A percentile compares a stretch with the other conserved stretches of the same genome.
phyloP scores from a whole-genome alignment of 2,797 vertebrate genomes.

The Chelonia mydas region DNA sequence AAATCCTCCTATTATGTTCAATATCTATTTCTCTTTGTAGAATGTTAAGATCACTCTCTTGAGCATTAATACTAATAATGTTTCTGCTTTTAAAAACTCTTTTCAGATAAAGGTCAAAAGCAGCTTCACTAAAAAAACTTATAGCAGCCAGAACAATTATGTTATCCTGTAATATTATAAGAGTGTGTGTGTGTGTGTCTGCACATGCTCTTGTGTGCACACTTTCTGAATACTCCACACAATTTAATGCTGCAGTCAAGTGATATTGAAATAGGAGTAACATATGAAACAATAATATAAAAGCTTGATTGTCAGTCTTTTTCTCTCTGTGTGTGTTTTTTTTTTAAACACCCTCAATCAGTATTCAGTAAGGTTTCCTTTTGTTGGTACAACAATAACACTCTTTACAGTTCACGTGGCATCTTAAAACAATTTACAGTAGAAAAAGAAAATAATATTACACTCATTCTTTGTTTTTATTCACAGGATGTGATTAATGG shows the following conservation, averaged over 20 bases:
- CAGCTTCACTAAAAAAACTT: not conserved
- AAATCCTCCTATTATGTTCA: not conserved
- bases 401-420: not conserved
- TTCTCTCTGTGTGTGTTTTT: not conserved
- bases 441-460: not conserved
- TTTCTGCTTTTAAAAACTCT: not conserved
- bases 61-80: not conserved
- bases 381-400: not conserved
- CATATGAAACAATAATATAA: not conserved
- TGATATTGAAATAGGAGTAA: not conserved
- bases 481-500: not conserved
- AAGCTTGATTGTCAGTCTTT: not conserved
- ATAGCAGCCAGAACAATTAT: not conserved
- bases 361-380: not conserved
- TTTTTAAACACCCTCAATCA: not conserved
- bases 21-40: not conserved
- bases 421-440: not conserved
- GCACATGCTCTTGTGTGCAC: no score
- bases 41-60: not conserved
- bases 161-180: not conserved
- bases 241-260: not conserved
- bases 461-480: not conserved
- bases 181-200: not conserved
- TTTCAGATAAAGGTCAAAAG: not conserved
- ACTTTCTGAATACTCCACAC: not conserved